These are phyloP conservation scores for Podilymbus podiceps DNA, from an alignment of 2,113 vertebrate species.

Conservation along the genomic window DNA sequence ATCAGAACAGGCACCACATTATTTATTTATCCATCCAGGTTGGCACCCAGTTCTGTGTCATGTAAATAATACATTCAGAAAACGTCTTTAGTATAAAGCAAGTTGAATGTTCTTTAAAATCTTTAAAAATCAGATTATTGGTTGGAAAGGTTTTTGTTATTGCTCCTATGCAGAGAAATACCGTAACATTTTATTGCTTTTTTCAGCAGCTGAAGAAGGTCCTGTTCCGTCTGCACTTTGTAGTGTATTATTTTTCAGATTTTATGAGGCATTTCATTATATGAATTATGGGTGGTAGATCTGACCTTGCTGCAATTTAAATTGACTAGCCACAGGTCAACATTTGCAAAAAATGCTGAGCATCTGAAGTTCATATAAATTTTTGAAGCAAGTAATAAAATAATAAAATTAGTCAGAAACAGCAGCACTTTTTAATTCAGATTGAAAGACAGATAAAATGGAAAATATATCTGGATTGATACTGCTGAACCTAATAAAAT, in stretches of 20 bases:
- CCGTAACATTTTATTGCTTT: background rate
- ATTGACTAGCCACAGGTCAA: slow-evolving; percentile 1
- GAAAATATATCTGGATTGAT: slow-evolving; percentile 42
- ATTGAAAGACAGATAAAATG: slow-evolving; percentile 19
- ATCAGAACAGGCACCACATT: background rate
- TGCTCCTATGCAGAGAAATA: background rate
- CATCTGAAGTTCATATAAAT: background rate
- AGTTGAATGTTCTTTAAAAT: background rate
- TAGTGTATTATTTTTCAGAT: background rate
- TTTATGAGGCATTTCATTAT: slow-evolving; percentile 40
- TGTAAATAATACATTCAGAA: background rate
- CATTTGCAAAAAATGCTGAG: slow-evolving; percentile 3
- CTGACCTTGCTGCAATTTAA: slow-evolving; percentile 27
- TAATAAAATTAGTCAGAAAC: slow-evolving; percentile 38
- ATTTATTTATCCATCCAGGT: background rate
- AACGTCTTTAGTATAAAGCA: background rate
- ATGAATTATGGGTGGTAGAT: background rate
- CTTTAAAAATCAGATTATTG: background rate
- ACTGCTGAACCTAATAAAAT: slow-evolving; percentile 33
- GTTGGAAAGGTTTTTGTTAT: background rate
- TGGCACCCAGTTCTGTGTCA: background rate
- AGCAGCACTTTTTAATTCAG: slow-evolving; percentile 3
- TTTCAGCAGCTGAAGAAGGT: background rate
- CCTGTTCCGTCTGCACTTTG: background rate
- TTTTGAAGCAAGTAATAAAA: slow-evolving; percentile 48